phyloP scores from a whole-genome alignment of 2,888 invertebrate genomes.

The Microctonus brassicae region DNA sequence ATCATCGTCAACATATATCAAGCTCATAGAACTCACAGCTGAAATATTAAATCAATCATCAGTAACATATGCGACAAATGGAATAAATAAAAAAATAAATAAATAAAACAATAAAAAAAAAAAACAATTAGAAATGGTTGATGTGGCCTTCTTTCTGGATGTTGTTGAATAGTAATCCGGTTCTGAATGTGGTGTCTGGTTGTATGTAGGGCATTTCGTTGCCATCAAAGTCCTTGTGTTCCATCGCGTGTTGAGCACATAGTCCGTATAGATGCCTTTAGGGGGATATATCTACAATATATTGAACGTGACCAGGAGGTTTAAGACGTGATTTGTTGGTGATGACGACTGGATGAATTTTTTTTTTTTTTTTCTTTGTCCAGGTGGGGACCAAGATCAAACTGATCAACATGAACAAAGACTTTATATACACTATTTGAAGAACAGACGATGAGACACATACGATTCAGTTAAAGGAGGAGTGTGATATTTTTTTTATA shows the following conservation, averaged over 20 bases:
- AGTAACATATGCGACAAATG: background rate
- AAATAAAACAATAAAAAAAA: background rate
- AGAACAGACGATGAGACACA: background rate
- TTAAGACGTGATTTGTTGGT: background rate
- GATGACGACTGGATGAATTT: background rate
- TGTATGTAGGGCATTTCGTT: conserved; percentile 7
- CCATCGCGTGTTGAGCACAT: background rate
- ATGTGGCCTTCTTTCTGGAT: background rate
- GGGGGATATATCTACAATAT: background rate
- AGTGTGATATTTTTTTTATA: background rate
- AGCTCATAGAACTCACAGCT: background rate
- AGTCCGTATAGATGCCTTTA: background rate
- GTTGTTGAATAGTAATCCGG: conserved; percentile 3
- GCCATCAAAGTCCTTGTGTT: conserved; percentile 7
- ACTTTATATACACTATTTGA: background rate
- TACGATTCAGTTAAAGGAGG: background rate
- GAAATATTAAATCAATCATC: background rate
- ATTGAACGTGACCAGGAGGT: conserved; percentile 1
- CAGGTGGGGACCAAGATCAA: background rate
- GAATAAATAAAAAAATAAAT: background rate
- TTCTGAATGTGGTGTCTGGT: background rate
- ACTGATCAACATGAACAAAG: no score
- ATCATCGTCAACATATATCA: background rate
- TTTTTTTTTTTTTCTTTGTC: background rate
- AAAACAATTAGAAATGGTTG: background rate